Percentiles rank a stretch among this genome's conserved stretches.
Conservation (phyloP, 2,888 invertebrate genomes). For the Pocota personata region DNA sequence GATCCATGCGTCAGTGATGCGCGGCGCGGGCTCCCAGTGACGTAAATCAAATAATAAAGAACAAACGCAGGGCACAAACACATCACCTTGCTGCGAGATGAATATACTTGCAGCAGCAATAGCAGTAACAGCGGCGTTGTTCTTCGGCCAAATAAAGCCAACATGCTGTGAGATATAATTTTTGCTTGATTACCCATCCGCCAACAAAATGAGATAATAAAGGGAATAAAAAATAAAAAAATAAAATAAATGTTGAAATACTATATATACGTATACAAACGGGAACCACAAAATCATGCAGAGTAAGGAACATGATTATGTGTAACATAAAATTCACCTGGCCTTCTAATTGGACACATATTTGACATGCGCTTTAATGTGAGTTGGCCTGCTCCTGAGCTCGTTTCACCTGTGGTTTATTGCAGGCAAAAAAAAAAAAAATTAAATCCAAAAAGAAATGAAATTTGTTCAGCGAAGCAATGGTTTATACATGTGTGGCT, state of each 20-base stretch:
- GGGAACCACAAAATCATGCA: slow-evolving; percentile 51
- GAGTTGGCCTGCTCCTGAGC: slow-evolving; percentile 10
- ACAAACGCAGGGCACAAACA: slow-evolving; percentile 46
- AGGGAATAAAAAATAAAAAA: slow-evolving; percentile 27
- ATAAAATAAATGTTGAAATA: slow-evolving; percentile 14
- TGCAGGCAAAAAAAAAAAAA: slow-evolving; percentile 13
- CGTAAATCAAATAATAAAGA: slow-evolving; percentile 71
- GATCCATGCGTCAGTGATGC: slow-evolving; percentile 34
- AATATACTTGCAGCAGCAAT: slow-evolving; percentile 7
- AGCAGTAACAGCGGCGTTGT: slow-evolving; percentile 19
- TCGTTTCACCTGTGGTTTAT: slow-evolving; percentile 46
- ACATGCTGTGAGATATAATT: slow-evolving; percentile 73
- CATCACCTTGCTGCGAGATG: slow-evolving; percentile 29
- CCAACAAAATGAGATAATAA: slow-evolving; percentile 72
- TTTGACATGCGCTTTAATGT: slow-evolving; percentile 70
- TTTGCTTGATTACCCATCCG: slow-evolving; percentile 72
- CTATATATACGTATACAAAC: not conserved
- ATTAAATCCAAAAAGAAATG: not conserved
- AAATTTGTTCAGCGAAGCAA: not conserved
- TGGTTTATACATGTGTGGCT: not conserved
- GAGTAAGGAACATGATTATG: slow-evolving; percentile 71
- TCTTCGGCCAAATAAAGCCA: slow-evolving; percentile 65
- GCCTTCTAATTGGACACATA: slow-evolving; percentile 72
- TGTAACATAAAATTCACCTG: slow-evolving; percentile 73
- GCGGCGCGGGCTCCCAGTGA: slow-evolving; percentile 33